Evolutionary conservation across 1,140 invertebrate species (phyloP), one percentile per base, ranked within the genome.

Genomic region (Muscidifurax raptorellus): DNA sequence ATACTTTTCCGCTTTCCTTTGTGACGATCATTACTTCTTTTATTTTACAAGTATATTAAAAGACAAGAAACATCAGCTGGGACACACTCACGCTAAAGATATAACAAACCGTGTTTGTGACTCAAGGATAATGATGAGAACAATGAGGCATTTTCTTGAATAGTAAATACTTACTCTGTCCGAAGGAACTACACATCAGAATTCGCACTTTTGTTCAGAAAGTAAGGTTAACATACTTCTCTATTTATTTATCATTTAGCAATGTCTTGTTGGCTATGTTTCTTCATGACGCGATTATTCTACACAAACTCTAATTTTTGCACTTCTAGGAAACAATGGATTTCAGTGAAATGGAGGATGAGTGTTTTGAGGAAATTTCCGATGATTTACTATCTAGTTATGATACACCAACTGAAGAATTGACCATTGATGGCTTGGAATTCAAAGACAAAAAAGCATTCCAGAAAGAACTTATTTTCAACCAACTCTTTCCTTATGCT

Each of bases 401-500:
- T 44, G 77, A 75, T 64, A 80, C 69, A n/a, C 71, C 82, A 44
- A 77, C 71, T 18, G 83, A 84, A 13, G 77, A 80, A 80, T 28
- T 75, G 36, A 13, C 47, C 75, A 80, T 6, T 44, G 77, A 84
- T 30, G 36, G 27, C n/a, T 28, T 80, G 30, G 83, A 84, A 18
- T 44, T 75, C 44, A 84, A 84, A 27, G 67, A 84, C 40, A 84
- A 80, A n/a, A 80, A 66, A 64, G 1, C 4, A 66, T 88, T 82
- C 30, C 96, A 96, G 91, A 95, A 95, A 88, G 95, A 96, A 87
- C 93, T 94, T 82, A 87, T 94, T 74, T 95, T 95, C 78, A 96
- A 96, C 88, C 95, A 94, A 89, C 90, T 96, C 66, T 90, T 97
- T 59, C 96, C 96, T 13, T 96, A 96, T 91, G 94, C 94, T 6